Base-by-base conservation (phyloP, 1,140 invertebrate genomes). In the Temnothorax nylanderi region DNA sequence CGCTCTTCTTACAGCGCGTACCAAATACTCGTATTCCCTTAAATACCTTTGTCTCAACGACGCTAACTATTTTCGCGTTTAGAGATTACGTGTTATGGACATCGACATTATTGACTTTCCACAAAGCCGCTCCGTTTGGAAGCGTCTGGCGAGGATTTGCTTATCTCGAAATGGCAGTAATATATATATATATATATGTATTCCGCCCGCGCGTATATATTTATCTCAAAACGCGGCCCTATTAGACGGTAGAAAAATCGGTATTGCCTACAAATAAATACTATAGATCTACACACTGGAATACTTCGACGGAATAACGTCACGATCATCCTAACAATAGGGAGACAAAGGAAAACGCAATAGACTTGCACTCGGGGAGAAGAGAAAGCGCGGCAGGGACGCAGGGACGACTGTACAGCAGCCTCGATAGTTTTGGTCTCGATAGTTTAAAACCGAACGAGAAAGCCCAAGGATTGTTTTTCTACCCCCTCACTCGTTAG, bases 261-360 rank as follows among this genome's bases (percentile, higher is more conserved):
- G 72, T 86, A 82, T 90, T 49, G 64, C 69, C 87, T 90, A 90
- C 92, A 93, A 94, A 94, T 94, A 94, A 94, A 94, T 94, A 94
- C 92, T 94, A 94, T 93, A 72, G 71, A 90, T 90, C 91, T 94
- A 94, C 89, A 94, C 89, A 94, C 88, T 94, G 92, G 90, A 94
- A 94, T 94, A 94, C 90, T 94, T 91, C 67, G 89, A 90, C 75
- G 76, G 65, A 86, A 54, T 81, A 86, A 91, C 72, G 84, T 89
- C 89, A 75, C 54, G 58, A 72, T 76, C 51, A 18, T 47, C 80
- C 85, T 91, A 91, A 82, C 72, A n/a, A 47, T 76, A 67, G 58
- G 37, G 41, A 88, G 88, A 86, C 89, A 90, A 88, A 91, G 60
- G 80, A 81, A 82, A 76, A 81, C 71, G 80, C 69, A 72, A 88